Base-by-base conservation (phyloP, 2,888 invertebrate species). In the Maniola hyperantus region DNA sequence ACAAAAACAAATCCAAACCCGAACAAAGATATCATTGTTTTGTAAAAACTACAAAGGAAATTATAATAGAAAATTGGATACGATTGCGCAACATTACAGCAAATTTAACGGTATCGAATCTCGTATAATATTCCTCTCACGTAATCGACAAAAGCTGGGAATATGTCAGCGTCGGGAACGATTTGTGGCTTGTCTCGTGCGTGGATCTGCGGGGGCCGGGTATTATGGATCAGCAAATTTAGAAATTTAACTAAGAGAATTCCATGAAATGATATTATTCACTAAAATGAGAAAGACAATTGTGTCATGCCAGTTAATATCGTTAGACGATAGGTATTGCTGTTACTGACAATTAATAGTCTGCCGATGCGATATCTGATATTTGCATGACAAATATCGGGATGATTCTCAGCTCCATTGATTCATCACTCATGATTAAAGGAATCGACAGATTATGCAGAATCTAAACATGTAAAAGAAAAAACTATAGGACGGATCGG, bases 121-220 rank as follows among this genome's bases (percentile, higher is more conserved):
- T 63, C 65, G 42, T 61, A 62, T 68, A 62, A 68, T 71, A 71
- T 66, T 68, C 70, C 39, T 61, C 60, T 69, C 72, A 72, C 72
- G 72, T 72, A 72, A 69, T 67, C 69, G 71, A 72, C 72, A 71
- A 67, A 68, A 66, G 69, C 68, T 61, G 68, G 67, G 72, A 69
- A 72, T 72, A 68, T 69, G 72, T 69, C 68, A 71, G 66, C 70
- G 70, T 70, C 68, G 68, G 64, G 65, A 69, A 63, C 73, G 70
- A 73, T 73, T 72, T 73, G 72, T 73, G 71, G 70, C 67, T 67
- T 69, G 69, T 73, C 72, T 70, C 70, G 70, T 60, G 68, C 68
- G 68, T 65, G 63, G 68, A 68, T 68, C 68, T 63, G 57, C 44
- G 60, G 63, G 51, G 46, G 65, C 60, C 61, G 54, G 44, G 55